Base-by-base conservation (phyloP, 2,113 vertebrate genomes). In the Motacilla tschutschensis region DNA sequence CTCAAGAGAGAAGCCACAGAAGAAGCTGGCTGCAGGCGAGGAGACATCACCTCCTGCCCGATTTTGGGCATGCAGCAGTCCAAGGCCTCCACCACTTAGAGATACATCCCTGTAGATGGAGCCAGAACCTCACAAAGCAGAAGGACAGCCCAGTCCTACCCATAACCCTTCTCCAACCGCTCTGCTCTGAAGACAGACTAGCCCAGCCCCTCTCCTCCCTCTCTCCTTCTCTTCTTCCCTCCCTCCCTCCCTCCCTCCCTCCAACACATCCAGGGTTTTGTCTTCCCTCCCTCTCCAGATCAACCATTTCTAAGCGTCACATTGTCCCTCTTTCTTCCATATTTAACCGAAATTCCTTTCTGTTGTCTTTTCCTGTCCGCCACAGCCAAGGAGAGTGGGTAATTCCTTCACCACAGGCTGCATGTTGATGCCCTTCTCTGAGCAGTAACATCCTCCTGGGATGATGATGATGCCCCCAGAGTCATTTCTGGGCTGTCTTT, bases 91-190 rank as follows among this genome's bases (percentile, higher is more conserved):
- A 48, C n/a, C 87, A 64, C 75, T 89, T 57, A 64, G 36, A 94
- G 67, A 46, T 40, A 79, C 20, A 26, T 66, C 85, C 94, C 94
- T 93, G 93, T 93, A 95, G 94, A 90, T 93, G 94, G 94, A 95
- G 94, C 94, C 73, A 93, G 82, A 95, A 83, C 89, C 87, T 92
- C 93, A 92, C 85, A 80, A 93, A 86, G 89, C 76, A 79, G 50
- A 76, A 83, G 47, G 17, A 74, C 75, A 51, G 84, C 51, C 55
- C n/a, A 12, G 78, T 36, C 81, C 36, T 62, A 26, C 24, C 20
- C 43, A 38, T 50, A 1, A 0, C 13, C 26, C 12, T 81, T 46
- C 40, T 76, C 66, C 8, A 8, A 53, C 38, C 0, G 0, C 66
- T 53, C 43, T 51, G 71, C 43, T 70, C 55, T 67, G 43, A 58